Conservation (phyloP, 2,888 invertebrate species). For the Meiosimyza platycephala region DNA sequence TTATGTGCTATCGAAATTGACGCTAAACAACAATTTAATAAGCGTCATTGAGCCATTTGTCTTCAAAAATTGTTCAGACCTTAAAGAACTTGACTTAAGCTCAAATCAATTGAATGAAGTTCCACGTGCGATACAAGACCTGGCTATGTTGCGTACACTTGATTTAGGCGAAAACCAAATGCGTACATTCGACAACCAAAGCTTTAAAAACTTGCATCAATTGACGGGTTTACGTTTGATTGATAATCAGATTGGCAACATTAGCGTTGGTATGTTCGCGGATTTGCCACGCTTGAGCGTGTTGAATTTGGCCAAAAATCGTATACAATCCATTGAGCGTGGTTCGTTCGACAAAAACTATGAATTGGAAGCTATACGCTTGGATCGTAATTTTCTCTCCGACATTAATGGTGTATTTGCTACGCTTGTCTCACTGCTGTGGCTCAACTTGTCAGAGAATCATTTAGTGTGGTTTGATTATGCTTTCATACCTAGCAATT, state of each 20-base stretch:
- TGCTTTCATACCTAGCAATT: constrained; percentile 88
- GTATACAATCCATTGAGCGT: constrained; percentile 85
- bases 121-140: constrained; percentile 84
- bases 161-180: constrained; percentile 95
- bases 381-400: constrained; percentile 88
- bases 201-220: constrained; percentile 87
- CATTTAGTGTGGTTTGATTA: constrained; percentile 94
- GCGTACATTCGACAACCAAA: constrained; percentile 81
- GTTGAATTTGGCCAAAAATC: constrained; percentile 89
- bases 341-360: constrained; percentile 86
- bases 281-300: constrained; percentile 86
- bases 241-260: constrained; percentile 89
- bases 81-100: constrained; percentile 90
- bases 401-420: constrained; percentile 92
- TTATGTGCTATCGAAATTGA: constrained; percentile 85
- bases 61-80: constrained; percentile 87
- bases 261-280: constrained; percentile 88
- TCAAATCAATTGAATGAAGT: constrained; percentile 86
- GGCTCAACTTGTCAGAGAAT: constrained; percentile 91
- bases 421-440: constrained; percentile 82
- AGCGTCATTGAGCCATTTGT: constrained; percentile 82
- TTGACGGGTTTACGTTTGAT: constrained; percentile 88
- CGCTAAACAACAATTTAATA: constrained; percentile 86
- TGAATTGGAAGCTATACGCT: constrained; percentile 85
- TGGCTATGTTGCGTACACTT: constrained; percentile 85